Conservation (phyloP, 2,113 vertebrate genomes). For the Vanacampus margaritifer region DNA sequence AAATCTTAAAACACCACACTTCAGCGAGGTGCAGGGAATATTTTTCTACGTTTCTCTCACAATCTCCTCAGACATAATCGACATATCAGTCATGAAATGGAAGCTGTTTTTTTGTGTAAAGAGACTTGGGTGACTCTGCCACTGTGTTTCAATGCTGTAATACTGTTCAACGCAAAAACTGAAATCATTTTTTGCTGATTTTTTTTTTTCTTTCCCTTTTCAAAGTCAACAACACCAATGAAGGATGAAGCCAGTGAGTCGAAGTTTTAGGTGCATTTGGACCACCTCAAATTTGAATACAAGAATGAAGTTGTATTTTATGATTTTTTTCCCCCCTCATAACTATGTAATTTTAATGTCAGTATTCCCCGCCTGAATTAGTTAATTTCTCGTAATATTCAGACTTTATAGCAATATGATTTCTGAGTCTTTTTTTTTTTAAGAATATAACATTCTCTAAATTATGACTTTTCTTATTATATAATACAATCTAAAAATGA, state of each 20-base stretch:
- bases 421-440: too few relatives aligned
- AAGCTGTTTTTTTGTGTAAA: not conserved
- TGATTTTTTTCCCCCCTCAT: not conserved
- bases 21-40: constrained; percentile 67
- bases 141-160: constrained; percentile 33
- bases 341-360: not conserved
- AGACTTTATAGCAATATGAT: too few relatives aligned
- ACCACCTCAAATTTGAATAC: not conserved
- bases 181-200: constrained; percentile 48
- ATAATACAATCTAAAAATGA: too few relatives aligned
- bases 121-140: constrained; percentile 5
- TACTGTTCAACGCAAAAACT: constrained; percentile 34
- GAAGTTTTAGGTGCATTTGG: not conserved
- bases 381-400: not conserved
- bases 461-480: not conserved
- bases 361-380: not conserved
- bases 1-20: constrained; percentile 45
- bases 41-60: constrained; percentile 73
- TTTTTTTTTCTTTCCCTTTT: constrained; percentile 4
- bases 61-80: constrained; percentile 63
- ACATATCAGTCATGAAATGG: constrained; percentile 32
- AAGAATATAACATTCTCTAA: not conserved
- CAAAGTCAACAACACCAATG: constrained; percentile 41
- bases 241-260: constrained; percentile 53
- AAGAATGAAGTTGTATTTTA: not conserved